These are phyloP conservation scores for Hirtodrosophila duncani DNA, from an alignment of 2,888 invertebrate genomes.

Conservation along the genomic window DNA sequence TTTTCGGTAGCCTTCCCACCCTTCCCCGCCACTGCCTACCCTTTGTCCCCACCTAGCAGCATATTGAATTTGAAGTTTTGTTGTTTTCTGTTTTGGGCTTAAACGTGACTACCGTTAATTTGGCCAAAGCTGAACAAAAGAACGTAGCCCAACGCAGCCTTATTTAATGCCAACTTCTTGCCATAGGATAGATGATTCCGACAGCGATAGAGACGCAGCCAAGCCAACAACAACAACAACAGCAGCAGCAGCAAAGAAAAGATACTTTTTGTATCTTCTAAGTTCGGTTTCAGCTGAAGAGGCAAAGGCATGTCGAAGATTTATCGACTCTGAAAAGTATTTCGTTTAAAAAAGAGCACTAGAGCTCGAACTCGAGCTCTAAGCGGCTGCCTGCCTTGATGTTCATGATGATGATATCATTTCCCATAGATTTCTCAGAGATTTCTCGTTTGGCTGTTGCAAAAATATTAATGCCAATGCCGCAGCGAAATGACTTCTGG, in stretches of 20 bases:
- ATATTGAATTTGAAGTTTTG: slow-evolving; percentile 37
- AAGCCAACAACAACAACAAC: too few relatives aligned
- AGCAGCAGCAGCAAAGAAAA: slow-evolving; percentile 22
- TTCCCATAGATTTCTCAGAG: neutral
- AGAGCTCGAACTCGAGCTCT: too few relatives aligned
- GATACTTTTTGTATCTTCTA: slow-evolving; percentile 34
- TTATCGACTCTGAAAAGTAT: slow-evolving; percentile 54
- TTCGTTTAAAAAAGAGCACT: slow-evolving; percentile 51
- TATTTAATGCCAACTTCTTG: slow-evolving; percentile 31
- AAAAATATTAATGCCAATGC: too few relatives aligned
- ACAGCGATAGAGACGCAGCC: too few relatives aligned
- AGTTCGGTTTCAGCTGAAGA: slow-evolving; percentile 27
- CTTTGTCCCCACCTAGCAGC: slow-evolving; percentile 7
- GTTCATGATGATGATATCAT: slow-evolving; percentile 7
- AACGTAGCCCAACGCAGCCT: slow-evolving; percentile 7
- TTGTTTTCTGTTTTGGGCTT: slow-evolving; percentile 52
- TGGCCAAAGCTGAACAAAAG: slow-evolving; percentile 33
- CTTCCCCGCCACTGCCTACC: neutral
- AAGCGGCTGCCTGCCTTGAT: too few relatives aligned
- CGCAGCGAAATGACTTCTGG: too few relatives aligned
- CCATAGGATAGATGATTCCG: slow-evolving; percentile 27
- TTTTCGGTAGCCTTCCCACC: too few relatives aligned
- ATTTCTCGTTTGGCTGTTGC: too few relatives aligned
- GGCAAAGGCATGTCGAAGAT: slow-evolving; percentile 34
- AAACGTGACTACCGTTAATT: slow-evolving; percentile 68